Conservation (phyloP, 2,797 vertebrate species). For the Xiphophorus birchmanni region DNA sequence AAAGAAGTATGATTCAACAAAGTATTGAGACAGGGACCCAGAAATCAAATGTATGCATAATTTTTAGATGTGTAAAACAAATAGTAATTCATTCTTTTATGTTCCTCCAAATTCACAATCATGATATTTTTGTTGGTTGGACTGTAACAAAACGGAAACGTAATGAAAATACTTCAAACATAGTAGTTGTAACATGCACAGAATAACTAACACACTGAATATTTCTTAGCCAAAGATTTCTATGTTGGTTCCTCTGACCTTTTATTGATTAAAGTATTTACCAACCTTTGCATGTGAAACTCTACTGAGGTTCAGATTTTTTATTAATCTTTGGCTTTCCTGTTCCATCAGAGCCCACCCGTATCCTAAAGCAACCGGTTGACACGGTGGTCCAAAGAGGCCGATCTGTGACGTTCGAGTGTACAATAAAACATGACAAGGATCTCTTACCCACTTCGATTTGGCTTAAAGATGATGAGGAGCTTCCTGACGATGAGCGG, state of each 20-base stretch:
- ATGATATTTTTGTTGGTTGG: neutral
- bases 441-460: slow-evolving; percentile 84
- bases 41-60: neutral
- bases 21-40: neutral
- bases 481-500: slow-evolving; percentile 92
- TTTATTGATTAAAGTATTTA: neutral
- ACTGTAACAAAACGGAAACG: neutral
- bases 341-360: slow-evolving; percentile 87
- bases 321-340: neutral
- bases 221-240: neutral
- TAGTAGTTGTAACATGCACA: neutral
- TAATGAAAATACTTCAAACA: neutral
- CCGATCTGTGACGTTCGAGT: slow-evolving; percentile 88
- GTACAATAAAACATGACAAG: slow-evolving; percentile 91
- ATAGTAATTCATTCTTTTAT: neutral
- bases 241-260: neutral
- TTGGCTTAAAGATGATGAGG: slow-evolving; percentile 90
- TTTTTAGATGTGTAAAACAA: neutral
- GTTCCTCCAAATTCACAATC: neutral
- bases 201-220: neutral
- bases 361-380: slow-evolving; percentile 92
- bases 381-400: slow-evolving; percentile 88
- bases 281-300: neutral
- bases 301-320: neutral
- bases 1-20: neutral